Base-by-base conservation (phyloP, 2,888 invertebrate species). In the Norana najaformis region DNA sequence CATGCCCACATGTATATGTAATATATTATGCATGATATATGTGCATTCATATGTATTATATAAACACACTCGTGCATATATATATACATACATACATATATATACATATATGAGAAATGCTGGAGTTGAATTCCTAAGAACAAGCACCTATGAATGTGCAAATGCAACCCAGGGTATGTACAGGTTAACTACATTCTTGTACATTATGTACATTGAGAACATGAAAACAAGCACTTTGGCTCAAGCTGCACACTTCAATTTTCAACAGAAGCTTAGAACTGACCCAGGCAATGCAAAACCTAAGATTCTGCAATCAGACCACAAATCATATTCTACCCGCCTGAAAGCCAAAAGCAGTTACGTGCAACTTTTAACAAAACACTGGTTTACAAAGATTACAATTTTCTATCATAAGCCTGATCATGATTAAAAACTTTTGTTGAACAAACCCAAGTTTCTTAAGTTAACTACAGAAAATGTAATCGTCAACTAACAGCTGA, bases 61-160 rank as follows among this genome's bases (percentile, higher is more conserved):
- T 41, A 13, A 16, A 41, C n/a, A 23, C 23, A 69, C n/a, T n/a
- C 1, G 11, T 11, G n/a, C 13, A 69, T n/a, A 16, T n/a, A 16
- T 69, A 41, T 41, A 13, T 41, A 41, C n/a, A 23, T 47, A 69
- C n/a, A 69, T 5, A n/a, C 8, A 69, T n/a, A 69, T n/a, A 16
- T n/a, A 16, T 69, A n/a, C 11, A 11, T 69, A 69, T n/a, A 69
- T 8, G 16, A 69, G 69, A 69, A 53, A 69, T 8, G 6, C 69
- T 69, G n/a, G 69, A 30, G n/a, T n/a, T n/a, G 69, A 69, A 69
- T 69, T 69, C 69, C 69, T 69, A 69, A n/a, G 69, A 69, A 69
- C 69, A n/a, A 69, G 69, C 69, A 69, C 69, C 69, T 69, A 69
- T n/a, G 69, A 69, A 30, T 69, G 69, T n/a, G n/a, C 69, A 69